phyloP scores from a whole-genome alignment of 2,797 vertebrate genomes.

The Spizella passerina region DNA sequence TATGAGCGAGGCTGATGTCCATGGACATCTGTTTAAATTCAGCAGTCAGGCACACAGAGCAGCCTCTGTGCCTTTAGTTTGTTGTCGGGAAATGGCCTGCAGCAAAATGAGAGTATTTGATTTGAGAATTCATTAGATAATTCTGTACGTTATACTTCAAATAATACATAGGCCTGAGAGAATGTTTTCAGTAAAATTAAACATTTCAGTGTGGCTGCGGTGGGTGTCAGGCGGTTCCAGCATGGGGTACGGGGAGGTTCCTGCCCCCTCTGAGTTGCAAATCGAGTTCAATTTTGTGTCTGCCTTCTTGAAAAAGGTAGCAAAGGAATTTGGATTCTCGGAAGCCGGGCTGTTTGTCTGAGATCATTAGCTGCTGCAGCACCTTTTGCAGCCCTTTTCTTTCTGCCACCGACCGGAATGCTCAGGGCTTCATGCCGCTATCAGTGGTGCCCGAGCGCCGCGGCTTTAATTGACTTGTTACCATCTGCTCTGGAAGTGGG shows the following conservation, averaged over 20 bases:
- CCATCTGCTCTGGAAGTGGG: slow-evolving; percentile 38
- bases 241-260: not conserved
- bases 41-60: not conserved
- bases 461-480: not conserved
- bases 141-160: slow-evolving; percentile 44
- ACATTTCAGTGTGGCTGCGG: slow-evolving; percentile 28
- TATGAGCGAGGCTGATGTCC: not conserved
- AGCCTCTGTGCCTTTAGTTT: slow-evolving; percentile 11
- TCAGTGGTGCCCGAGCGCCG: not conserved
- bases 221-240: slow-evolving; percentile 23
- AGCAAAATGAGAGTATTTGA: slow-evolving; percentile 45
- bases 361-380: not conserved
- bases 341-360: not conserved
- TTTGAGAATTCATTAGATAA: slow-evolving; percentile 46
- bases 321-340: slow-evolving; percentile 4
- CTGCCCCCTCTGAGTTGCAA: slow-evolving; percentile 28
- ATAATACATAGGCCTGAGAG: slow-evolving; percentile 46
- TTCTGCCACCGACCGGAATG: not conserved
- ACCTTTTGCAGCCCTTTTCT: not conserved
- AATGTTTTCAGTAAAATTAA: slow-evolving; percentile 64
- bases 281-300: slow-evolving; percentile 23
- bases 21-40: slow-evolving; percentile 24
- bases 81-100: slow-evolving; percentile 48
- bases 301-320: not conserved
- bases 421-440: rapidly evolving